phyloP scores from a whole-genome alignment of 2,797 vertebrate genomes.

The Nannoperca australis region DNA sequence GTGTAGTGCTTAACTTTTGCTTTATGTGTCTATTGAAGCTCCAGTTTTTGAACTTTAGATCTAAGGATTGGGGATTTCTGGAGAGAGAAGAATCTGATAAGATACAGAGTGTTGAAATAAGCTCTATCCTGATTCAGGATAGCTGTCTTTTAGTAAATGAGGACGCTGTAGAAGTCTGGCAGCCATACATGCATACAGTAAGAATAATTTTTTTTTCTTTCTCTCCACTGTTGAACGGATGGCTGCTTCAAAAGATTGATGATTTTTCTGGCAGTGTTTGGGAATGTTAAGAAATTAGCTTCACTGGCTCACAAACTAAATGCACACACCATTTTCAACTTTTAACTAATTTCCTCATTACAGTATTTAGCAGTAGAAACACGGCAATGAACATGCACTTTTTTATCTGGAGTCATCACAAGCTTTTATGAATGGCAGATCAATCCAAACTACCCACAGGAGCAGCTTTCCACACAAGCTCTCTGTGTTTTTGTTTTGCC shows the following conservation, averaged over 20 bases:
- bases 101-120: conserved; percentile 35
- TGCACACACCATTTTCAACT: conserved; percentile 34
- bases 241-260: conserved; percentile 61
- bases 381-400: conserved; percentile 5
- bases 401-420: conserved; percentile 16
- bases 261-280: conserved; percentile 51
- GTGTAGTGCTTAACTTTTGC: conserved; percentile 5
- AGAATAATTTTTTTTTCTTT: conserved; percentile 41
- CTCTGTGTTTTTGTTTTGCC: conserved; percentile 62
- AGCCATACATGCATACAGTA: conserved; percentile 27
- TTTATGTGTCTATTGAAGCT: conserved; percentile 12
- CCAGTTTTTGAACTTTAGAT: conserved; percentile 23
- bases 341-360: conserved; percentile 60
- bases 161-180: conserved; percentile 40
- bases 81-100: conserved; percentile 18
- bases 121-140: conserved; percentile 50
- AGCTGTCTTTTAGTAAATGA: conserved; percentile 55
- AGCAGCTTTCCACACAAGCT: conserved; percentile 36
- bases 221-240: conserved; percentile 21
- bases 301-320: conserved; percentile 43
- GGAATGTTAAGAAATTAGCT: conserved; percentile 61
- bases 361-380: conserved; percentile 23
- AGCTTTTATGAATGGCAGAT: conserved; percentile 24
- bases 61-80: conserved; percentile 28
- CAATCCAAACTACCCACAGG: conserved; percentile 42